Conservation (phyloP, 2,888 invertebrate species). For the Odiellus spinosus region DNA sequence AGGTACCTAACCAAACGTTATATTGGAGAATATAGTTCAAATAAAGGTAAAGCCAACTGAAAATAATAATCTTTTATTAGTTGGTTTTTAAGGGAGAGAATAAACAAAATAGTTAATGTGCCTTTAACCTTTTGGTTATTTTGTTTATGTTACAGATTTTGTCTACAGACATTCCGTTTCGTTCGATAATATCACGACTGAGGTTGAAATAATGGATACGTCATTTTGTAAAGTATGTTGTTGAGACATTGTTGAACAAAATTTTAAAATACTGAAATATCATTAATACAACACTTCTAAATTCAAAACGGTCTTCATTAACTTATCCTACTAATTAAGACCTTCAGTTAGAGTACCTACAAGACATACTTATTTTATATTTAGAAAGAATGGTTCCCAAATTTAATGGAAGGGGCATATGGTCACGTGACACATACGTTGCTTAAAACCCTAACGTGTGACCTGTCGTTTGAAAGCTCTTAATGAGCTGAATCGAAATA, state of each 20-base stretch:
- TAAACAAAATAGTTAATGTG: too few relatives aligned
- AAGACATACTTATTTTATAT: too few relatives aligned
- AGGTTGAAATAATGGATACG: slow-evolving; percentile 62
- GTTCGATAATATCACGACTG: slow-evolving; percentile 51
- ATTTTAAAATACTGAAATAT: background rate
- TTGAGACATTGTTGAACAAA: too few relatives aligned
- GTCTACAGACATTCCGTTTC: slow-evolving; percentile 57
- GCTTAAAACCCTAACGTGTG: too few relatives aligned
- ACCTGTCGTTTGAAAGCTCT: too few relatives aligned
- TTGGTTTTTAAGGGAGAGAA: too few relatives aligned
- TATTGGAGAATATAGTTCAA: slow-evolving; percentile 65
- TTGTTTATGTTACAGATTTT: slow-evolving; percentile 40
- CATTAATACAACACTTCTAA: background rate
- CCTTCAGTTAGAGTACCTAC: background rate
- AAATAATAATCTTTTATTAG: too few relatives aligned
- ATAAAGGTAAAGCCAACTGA: slow-evolving; percentile 42
- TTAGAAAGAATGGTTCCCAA: too few relatives aligned
- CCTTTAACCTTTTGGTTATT: too few relatives aligned
- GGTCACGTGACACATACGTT: background rate
- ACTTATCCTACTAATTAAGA: background rate
- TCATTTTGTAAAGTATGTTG: slow-evolving; percentile 49
- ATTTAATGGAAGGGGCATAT: background rate
- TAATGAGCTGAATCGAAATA: too few relatives aligned
- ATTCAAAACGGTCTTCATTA: background rate
- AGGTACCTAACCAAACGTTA: slow-evolving; percentile 58